phyloP scores from a whole-genome alignment of 1,140 invertebrate genomes.

The Drosophila lacertosa region DNA sequence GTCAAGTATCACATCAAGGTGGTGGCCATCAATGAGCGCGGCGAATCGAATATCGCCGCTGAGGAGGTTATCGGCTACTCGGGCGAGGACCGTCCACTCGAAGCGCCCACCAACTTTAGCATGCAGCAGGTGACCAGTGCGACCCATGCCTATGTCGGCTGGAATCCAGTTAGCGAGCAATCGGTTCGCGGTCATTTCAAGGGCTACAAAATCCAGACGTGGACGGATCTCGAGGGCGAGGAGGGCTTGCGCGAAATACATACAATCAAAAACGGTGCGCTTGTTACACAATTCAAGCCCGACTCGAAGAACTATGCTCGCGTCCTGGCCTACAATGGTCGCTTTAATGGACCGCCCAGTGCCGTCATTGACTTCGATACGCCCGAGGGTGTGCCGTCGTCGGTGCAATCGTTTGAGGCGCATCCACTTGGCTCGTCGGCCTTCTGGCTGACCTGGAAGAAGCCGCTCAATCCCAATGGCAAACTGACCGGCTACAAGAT shows the following conservation, averaged over 20 bases:
- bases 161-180: slow-evolving; percentile 91
- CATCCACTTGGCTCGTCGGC: slow-evolving; percentile 94
- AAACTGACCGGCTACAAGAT: slow-evolving; percentile 96
- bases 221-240: slow-evolving; percentile 93
- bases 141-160: slow-evolving; percentile 91
- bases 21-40: slow-evolving; percentile 94
- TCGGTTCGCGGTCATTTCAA: slow-evolving; percentile 95
- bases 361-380: slow-evolving; percentile 93
- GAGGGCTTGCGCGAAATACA: slow-evolving; percentile 91
- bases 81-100: slow-evolving; percentile 94
- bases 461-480: slow-evolving; percentile 96
- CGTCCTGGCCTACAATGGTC: slow-evolving; percentile 95
- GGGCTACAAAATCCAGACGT: slow-evolving; percentile 98
- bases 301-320: slow-evolving; percentile 95
- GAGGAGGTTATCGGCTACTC: slow-evolving; percentile 95
- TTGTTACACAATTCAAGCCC: slow-evolving; percentile 95
- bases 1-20: slow-evolving; percentile 96
- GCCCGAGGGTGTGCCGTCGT: slow-evolving; percentile 96
- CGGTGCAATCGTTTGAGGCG: slow-evolving; percentile 92
- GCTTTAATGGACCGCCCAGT: slow-evolving; percentile 95
- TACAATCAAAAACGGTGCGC: slow-evolving; percentile 87
- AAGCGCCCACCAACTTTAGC: slow-evolving; percentile 94
- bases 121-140: slow-evolving; percentile 89
- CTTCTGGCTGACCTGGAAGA: slow-evolving; percentile 95
- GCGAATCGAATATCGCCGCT: slow-evolving; percentile 93